These are phyloP conservation scores for Nephrotoma appendiculata DNA, from an alignment of 2,888 invertebrate species.

Conservation along the genomic window DNA sequence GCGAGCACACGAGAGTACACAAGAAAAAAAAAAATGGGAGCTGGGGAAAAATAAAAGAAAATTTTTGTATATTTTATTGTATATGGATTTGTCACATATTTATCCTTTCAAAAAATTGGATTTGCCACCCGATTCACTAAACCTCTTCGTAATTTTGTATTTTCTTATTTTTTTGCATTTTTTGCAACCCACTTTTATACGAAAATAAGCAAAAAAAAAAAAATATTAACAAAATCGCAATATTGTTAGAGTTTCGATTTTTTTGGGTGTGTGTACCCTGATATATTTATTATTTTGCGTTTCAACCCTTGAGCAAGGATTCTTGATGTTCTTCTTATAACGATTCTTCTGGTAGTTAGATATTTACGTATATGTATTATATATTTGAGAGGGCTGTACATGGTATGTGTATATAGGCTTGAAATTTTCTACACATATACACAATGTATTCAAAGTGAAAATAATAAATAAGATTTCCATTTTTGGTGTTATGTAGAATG, in stretches of 20 bases:
- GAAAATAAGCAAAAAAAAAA: not conserved
- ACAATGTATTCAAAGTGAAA: not conserved
- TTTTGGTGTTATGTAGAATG: not conserved
- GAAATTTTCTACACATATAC: not conserved
- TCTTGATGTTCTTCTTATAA: not conserved
- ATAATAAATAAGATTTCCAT: not conserved
- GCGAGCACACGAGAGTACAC: not conserved
- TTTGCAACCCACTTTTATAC: not conserved
- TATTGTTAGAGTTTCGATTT: not conserved
- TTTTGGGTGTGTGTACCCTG: not conserved
- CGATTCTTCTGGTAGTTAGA: not conserved
- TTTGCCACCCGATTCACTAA: not conserved
- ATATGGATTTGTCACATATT: slow-evolving; percentile 6
- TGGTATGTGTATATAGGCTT: not conserved
- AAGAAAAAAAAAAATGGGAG: not conserved
- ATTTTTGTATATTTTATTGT: not conserved
- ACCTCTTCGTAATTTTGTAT: not conserved
- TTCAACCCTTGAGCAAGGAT: slow-evolving; percentile 3
- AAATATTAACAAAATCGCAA: not conserved
- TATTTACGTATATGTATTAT: not conserved
- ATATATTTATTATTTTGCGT: not conserved
- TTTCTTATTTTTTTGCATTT: not conserved
- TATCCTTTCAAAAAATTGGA: slow-evolving; percentile 6
- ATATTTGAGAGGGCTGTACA: not conserved
- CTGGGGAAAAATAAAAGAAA: not conserved